Evolutionary conservation across 2,888 invertebrate genomes (phyloP), one percentile per base, ranked within the genome.

Genomic region (Drosophila nigritarsus): DNA sequence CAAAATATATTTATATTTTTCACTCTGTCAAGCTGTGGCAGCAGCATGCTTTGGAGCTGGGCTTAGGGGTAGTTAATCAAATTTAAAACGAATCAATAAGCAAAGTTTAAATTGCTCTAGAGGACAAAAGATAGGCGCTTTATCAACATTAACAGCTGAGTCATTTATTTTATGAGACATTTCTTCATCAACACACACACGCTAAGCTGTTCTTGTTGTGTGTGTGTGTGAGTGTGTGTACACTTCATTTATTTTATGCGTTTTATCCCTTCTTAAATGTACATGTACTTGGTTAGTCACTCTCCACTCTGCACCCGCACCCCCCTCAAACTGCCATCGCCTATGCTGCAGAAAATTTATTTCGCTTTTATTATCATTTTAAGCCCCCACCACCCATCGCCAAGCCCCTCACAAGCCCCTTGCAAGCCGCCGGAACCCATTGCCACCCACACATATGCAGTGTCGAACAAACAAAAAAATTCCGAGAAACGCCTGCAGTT

Each of bases 181-280:
- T 79, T 60, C 64, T 65, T 70, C 68, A 73, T n/a, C 50, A 61
- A 29, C 48, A 15, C 40, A 30, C 34, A 56, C 54, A 65, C 42
- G 0, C 40, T n/a, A 40, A 40, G 9, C 42, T 20, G 20, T 11
- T 20, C 5, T 20, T 11, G 40, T 20, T 38, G 5, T 15, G 2
- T 36, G 6, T 63, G 38, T 29, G 29, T 29, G 29, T 6, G 29
- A 73, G 45, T 70, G 55, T 72, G 68, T 69, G 73, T 82, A 73
- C 89, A 85, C 78, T 85, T 89, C 88, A 85, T 89, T 87, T 89
- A 89, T 77, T 87, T 87, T 86, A 89, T 89, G 80, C 75, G 80
- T 72, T 84, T 73, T 78, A 78, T 82, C 75, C 88, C 67, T 82
- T 83, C 71, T 89, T 85, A 75, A 89, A 87, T 89, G 87, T 85